Base-by-base conservation (phyloP, 2,113 vertebrate species). In the Sapayoa aenigma region DNA sequence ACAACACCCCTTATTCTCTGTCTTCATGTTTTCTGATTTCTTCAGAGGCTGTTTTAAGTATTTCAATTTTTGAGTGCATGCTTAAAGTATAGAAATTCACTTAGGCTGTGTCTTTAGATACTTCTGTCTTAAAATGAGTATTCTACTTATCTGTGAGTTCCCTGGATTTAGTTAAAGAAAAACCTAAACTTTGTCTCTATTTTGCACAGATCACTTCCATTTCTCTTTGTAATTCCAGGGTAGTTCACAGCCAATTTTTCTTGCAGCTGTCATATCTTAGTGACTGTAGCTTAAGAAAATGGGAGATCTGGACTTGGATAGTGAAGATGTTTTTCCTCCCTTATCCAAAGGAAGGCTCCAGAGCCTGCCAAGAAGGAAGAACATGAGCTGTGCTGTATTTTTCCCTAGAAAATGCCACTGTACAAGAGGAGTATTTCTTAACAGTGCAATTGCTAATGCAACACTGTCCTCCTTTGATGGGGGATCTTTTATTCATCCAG, bases 281-380 rank as follows among this genome's bases (percentile, higher is more conserved):
- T 72, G 79, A 66, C 89, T 89, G 78, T 53, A 88, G 79, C 76
- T 96, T 56, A 75, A 87, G 88, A 96, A 81, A 31, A 60, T 74
- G 80, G 47, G 85, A 93, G 90, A 80, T 90, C 42, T 77, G 65
- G 89, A 68, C 88, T 95, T 96, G 93, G 92, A 75, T 71, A 67
- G 93, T 11, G 0, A 80, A 59, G 87, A 87, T 84, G 63, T 88
- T 94, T 94, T 87, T 86, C 85, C 56, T 94, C 55, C 41, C 79
- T 41, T 89, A n/a, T 73, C 88, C 89, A 23, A 78, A 73, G 93
- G 73, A 94, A 90, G 92, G 86, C 53, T 95, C 66, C 62, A 74
- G 79, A 81, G 76, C 83, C 58, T 95, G 95, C 94, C 88, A 96
- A 94, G 88, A 93, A 91, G 92, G 93, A 90, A 94, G 62, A 68